These are phyloP conservation scores for Manis crassicaudata DNA, from an alignment of 2,797 vertebrate species.

Conservation along the genomic window DNA sequence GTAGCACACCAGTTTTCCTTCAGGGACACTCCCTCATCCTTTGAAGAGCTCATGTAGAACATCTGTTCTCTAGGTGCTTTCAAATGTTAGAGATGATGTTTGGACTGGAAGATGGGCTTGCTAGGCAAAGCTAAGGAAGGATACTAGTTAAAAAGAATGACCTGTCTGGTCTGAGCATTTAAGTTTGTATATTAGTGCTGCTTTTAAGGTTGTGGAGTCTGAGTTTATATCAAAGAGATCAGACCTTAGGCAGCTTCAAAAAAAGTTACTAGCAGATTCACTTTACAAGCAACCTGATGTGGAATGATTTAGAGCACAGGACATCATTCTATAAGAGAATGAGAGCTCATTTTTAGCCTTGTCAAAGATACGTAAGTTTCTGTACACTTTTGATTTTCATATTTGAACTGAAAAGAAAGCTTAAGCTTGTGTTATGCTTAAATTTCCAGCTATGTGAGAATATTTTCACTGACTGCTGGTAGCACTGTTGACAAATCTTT, in stretches of 20 bases:
- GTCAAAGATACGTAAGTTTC: conserved; percentile 26
- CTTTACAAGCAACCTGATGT: neutral
- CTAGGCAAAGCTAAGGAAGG: neutral
- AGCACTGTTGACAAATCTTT: neutral
- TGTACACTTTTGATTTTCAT: neutral
- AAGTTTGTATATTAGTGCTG: neutral
- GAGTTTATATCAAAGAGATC: neutral
- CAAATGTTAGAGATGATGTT: neutral
- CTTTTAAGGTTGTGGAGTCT: conserved; percentile 25
- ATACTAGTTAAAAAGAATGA: neutral
- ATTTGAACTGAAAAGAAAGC: conserved; percentile 42
- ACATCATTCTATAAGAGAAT: neutral
- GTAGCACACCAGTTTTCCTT: conserved; percentile 4
- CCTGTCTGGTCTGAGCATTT: neutral
- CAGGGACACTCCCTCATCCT: neutral
- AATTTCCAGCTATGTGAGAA: neutral
- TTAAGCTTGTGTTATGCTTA: neutral
- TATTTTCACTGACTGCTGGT: conserved; percentile 7
- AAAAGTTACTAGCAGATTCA: neutral
- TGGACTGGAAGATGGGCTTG: neutral
- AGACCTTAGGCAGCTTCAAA: neutral
- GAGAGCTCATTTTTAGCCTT: neutral
- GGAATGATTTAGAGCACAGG: neutral
- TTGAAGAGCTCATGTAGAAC: conserved; percentile 12
- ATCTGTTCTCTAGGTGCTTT: neutral